Evolutionary conservation across 1,140 invertebrate species (phyloP).

Genomic region (Oncopodura yosiiana): DNA sequence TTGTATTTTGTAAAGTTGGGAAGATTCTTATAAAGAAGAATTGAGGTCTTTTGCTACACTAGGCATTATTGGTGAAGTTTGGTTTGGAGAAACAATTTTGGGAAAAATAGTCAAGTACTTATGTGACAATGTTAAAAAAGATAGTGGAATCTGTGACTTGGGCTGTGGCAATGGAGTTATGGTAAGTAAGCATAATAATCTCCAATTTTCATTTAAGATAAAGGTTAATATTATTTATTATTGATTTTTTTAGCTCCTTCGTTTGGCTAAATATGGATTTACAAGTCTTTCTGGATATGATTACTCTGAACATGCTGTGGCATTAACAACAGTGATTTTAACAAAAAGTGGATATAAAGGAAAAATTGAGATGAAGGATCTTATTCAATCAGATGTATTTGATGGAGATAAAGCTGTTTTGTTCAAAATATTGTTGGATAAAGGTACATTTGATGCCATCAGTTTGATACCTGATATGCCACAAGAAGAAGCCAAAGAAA

Average conservation of each 20-base stretch:
- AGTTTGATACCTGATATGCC: neutral
- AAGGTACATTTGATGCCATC: slow-evolving; percentile 8
- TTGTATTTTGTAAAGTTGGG: neutral
- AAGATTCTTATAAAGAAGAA: neutral
- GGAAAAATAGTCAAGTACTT: neutral
- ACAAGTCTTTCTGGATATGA: slow-evolving; percentile 1
- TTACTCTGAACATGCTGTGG: neutral
- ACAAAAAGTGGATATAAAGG: neutral
- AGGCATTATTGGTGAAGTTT: neutral
- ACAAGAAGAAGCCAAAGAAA: neutral
- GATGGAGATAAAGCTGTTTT: neutral
- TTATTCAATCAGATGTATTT: neutral
- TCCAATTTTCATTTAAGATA: neutral
- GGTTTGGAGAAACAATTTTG: neutral
- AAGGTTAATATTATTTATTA: neutral
- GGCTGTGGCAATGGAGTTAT: slow-evolving; percentile 4
- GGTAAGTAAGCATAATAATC: no score
- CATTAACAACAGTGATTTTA: neutral
- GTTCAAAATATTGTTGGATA: neutral
- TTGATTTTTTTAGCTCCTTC: neutral
- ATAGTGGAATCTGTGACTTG: neutral
- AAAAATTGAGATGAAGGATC: neutral
- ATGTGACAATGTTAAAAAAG: neutral
- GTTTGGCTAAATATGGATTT: neutral
- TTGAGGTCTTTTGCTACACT: neutral